A percentile compares a stretch with the other conserved stretches of the same genome.
phyloP scores from a whole-genome alignment of 2,113 vertebrate species.

The Ailuropoda melanoleuca region DNA sequence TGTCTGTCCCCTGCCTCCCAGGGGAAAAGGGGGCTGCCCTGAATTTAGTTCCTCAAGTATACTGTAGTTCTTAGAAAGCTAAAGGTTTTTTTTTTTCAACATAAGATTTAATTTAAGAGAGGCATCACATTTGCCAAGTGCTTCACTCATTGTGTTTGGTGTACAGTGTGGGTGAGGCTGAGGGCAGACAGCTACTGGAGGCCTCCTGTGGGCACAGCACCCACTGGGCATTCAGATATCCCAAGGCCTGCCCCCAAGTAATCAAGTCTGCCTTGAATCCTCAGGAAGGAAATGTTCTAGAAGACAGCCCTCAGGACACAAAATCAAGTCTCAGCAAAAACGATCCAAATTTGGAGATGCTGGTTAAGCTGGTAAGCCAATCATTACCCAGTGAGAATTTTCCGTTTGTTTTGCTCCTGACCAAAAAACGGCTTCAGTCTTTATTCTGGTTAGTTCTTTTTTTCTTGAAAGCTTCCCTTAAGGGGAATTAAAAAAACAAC shows the following conservation, averaged over 20 bases:
- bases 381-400: neutral
- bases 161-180: neutral
- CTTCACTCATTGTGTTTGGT: neutral
- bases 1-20: neutral
- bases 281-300: slow-evolving; percentile 22
- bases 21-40: neutral
- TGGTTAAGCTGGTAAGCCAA: slow-evolving; percentile 61
- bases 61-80: neutral
- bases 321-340: slow-evolving; percentile 13
- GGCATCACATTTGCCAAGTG: neutral
- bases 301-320: neutral
- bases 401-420: neutral
- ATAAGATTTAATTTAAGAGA: neutral
- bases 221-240: neutral
- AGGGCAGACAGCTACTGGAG: neutral
- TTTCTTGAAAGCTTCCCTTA: slow-evolving; percentile 4
- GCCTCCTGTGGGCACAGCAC: neutral
- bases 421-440: neutral
- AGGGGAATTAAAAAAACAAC: neutral
- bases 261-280: slow-evolving; percentile 9
- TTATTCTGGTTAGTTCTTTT: neutral
- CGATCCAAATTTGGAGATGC: neutral
- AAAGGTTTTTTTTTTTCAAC: neutral
- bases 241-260: neutral
- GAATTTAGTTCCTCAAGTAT: neutral